Evolutionary conservation across 2,888 invertebrate genomes (phyloP), one percentile per base, ranked within the genome.

Genomic region (Conops quadrifasciatus): DNA sequence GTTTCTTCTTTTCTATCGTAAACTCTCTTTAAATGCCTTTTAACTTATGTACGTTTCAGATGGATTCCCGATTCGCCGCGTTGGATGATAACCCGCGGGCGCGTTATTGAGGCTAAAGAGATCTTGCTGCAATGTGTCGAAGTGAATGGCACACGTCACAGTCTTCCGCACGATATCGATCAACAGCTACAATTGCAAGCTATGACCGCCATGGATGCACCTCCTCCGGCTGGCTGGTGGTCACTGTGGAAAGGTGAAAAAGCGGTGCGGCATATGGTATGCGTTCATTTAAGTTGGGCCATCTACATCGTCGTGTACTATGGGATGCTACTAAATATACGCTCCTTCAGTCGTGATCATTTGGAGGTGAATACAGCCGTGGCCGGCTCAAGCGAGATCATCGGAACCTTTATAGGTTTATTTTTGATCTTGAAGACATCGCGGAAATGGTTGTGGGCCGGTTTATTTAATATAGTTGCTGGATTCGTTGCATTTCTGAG

Each of bases 41-140:
- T 36, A 36, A 7, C n/a, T n/a, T n/a, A n/a, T n/a, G n/a, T 28
- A n/a, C 1, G 16, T 70, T 72, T 0, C 53, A 86, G 85, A 78
- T 87, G 85, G 85, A 86, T 87, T 71, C 87, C 87, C 2, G 87
- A 87, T 75, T 87, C 87, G 1, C 87, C 87, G 5, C 82, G 87
- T 59, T 87, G 87, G 87, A 82, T 87, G 77, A 82, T 87, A n/a
- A 80, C 81, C 21, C 83, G 83, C 26, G 87, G 86, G 1, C 81
- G 85, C 43, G 82, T 86, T 11, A 80, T 82, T 72, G 86, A 85
- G 51, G 87, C 87, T 4, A 85, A 86, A 76, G 76, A 80, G 62
- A 86, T 87, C 24, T 72, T 86, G 51, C 78, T 84, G 30, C 78
- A 85, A 73, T 87, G 87, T 65, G 81, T 84, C 49, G 81, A 82